Percentiles rank a stretch among this genome's conserved stretches.
Conservation (phyloP, 2,888 invertebrate genomes). For the Epirrita christyi region DNA sequence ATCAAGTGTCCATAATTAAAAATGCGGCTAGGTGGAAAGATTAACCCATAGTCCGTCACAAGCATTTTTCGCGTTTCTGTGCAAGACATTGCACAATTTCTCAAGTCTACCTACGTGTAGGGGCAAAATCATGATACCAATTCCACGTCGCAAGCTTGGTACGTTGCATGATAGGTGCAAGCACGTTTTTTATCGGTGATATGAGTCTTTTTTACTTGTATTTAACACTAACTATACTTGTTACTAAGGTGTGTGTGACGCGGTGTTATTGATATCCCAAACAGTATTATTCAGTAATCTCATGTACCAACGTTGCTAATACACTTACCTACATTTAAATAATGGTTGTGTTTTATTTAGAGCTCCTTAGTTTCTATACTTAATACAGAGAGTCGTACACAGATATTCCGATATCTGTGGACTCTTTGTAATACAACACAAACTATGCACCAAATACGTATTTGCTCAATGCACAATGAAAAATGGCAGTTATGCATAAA, state of each 20-base stretch:
- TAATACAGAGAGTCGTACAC: no score
- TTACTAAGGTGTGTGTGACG: slow-evolving; percentile 65
- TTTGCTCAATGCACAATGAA: no score
- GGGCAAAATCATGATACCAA: slow-evolving; percentile 4
- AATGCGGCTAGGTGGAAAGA: no score
- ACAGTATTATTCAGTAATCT: slow-evolving; percentile 84
- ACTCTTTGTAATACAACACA: no score
- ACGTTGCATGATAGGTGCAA: slow-evolving; percentile 66
- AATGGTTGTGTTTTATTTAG: slow-evolving; percentile 41
- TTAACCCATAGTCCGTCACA: no score
- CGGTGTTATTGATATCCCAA: slow-evolving; percentile 69
- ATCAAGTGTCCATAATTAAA: not conserved
- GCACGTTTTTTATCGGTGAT: slow-evolving; percentile 75
- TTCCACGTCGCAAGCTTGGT: slow-evolving; percentile 17
- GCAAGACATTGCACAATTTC: no score
- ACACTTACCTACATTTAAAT: slow-evolving; percentile 84
- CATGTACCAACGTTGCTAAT: slow-evolving; percentile 85
- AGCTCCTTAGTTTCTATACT: not conserved
- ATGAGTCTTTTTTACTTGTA: slow-evolving; percentile 69
- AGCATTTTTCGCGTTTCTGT: no score
- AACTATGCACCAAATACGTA: no score
- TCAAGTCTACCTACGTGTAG: not conserved
- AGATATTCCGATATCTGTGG: no score
- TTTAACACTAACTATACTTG: slow-evolving; percentile 57
- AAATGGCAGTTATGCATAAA: no score